These are phyloP conservation scores for Epinephelus fuscoguttatus DNA, from an alignment of 2,113 vertebrate genomes.

Conservation along the genomic window DNA sequence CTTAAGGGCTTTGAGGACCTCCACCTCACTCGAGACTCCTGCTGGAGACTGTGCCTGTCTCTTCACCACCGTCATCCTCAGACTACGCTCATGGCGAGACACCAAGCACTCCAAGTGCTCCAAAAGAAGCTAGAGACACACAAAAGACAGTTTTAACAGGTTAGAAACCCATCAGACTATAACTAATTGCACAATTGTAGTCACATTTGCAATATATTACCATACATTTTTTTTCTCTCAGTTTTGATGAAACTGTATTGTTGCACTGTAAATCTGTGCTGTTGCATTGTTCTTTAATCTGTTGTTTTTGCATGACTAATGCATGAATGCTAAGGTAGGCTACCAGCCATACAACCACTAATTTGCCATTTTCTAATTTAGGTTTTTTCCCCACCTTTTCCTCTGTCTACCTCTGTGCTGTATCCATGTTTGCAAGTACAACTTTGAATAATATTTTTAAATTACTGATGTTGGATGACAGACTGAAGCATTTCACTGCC, in stretches of 20 bases:
- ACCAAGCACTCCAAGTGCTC: conserved; percentile 98
- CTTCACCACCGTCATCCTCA: conserved; percentile 98
- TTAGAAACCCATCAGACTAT: background rate
- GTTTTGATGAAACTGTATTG: background rate
- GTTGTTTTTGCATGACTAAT: background rate
- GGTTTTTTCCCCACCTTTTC: background rate
- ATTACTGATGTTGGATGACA: background rate
- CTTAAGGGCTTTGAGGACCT: conserved; percentile 98
- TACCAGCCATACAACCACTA: background rate
- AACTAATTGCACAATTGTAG: no score
- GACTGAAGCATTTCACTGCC: background rate
- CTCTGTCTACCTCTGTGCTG: background rate
- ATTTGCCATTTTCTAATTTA: background rate
- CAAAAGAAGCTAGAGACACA: conserved; percentile 87
- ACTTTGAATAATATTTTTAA: background rate
- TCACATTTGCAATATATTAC: background rate
- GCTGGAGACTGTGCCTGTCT: conserved; percentile 96
- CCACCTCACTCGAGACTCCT: conserved; percentile 97
- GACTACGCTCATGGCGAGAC: conserved; percentile 94
- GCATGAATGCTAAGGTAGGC: no score
- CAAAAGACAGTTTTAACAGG: background rate
- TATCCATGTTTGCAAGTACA: background rate
- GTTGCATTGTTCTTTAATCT: background rate
- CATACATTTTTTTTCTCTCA: background rate
- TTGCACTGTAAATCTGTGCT: background rate